phyloP scores from a whole-genome alignment of 2,113 vertebrate genomes.

The Leucoraja erinaceus region DNA sequence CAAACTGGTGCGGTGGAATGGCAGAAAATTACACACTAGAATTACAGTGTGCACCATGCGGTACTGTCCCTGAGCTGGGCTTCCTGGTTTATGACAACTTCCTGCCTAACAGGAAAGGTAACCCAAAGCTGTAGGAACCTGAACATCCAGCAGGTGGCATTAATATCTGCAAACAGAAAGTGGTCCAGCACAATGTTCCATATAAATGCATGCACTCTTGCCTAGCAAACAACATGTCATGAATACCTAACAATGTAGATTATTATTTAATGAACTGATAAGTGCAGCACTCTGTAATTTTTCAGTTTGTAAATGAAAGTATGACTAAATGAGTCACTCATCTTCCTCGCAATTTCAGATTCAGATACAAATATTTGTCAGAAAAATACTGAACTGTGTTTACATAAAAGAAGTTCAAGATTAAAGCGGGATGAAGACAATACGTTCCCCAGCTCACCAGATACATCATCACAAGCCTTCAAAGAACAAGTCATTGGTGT shows the following conservation, averaged over 20 bases:
- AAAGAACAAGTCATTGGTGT: neutral
- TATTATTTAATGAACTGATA: neutral
- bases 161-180: no score
- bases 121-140: no score
- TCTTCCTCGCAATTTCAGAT: neutral
- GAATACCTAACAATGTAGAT: neutral
- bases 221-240: neutral
- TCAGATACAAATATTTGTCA: neutral
- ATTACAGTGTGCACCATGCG: no score
- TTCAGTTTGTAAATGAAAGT: neutral
- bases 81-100: no score
- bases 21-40: no score
- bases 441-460: neutral
- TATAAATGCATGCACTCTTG: neutral
- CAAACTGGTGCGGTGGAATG: no score
- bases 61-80: no score
- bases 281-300: neutral
- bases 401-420: slow-evolving; percentile 22
- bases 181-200: no score
- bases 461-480: neutral
- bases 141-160: no score
- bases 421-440: neutral
- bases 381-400: slow-evolving; percentile 7
- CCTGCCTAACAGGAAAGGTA: no score
- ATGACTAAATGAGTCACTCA: slow-evolving; percentile 5